Percentiles rank a stretch among this genome's conserved stretches.
phyloP scores from a whole-genome alignment of 2,113 vertebrate genomes.

The Procavia capensis region DNA sequence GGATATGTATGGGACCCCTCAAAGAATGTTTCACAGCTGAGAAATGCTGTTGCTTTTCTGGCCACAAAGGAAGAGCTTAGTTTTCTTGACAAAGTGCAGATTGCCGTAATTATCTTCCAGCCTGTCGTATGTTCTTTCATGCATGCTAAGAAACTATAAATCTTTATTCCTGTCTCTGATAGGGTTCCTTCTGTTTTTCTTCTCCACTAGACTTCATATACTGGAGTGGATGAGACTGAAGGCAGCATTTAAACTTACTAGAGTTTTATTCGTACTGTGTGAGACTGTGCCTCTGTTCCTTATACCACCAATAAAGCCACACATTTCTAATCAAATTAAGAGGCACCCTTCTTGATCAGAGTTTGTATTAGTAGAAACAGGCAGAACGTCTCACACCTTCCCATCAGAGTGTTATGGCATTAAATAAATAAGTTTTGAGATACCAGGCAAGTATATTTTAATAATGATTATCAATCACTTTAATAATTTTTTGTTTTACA shows the following conservation, averaged over 20 bases:
- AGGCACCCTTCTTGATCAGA: background rate
- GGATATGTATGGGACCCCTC: background rate
- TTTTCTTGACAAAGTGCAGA: background rate
- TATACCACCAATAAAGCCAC: background rate
- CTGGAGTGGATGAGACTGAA: background rate
- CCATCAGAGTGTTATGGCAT: background rate
- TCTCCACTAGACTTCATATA: background rate
- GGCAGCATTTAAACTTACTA: constrained; percentile 16
- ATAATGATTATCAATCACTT: constrained; percentile 60
- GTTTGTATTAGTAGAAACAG: constrained; percentile 24
- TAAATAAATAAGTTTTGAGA: constrained; percentile 34
- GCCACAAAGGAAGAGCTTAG: background rate
- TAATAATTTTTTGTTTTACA: constrained; percentile 65
- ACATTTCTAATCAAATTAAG: background rate
- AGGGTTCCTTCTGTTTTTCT: background rate
- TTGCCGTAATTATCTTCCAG: background rate
- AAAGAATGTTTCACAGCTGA: background rate
- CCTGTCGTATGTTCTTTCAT: background rate
- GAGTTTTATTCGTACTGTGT: background rate
- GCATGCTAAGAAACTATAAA: constrained; percentile 40
- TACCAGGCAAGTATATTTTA: constrained; percentile 12
- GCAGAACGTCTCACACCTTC: background rate
- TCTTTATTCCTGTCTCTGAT: background rate
- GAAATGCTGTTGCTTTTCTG: background rate
- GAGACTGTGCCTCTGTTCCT: constrained; percentile 32